Base-by-base conservation (phyloP, 2,888 invertebrate species). In the Sepioteuthis lessoniana region DNA sequence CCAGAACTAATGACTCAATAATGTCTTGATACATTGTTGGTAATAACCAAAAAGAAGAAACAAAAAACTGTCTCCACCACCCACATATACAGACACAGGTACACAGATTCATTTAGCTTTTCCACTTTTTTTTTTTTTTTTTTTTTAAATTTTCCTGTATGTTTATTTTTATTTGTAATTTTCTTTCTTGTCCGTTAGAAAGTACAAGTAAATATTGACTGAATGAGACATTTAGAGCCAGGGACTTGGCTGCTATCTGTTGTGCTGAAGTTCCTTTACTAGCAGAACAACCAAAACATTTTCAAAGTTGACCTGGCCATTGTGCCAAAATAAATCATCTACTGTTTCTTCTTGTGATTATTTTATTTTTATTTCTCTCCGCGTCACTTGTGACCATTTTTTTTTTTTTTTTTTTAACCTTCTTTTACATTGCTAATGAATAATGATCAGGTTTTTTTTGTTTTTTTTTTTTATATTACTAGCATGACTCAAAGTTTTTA, bases 271-370 rank as follows among this genome's bases (percentile, higher is more conserved):
- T 76, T 76, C n/a, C 76, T 76, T 76, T 16, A 76, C 76, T n/a
- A 76, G n/a, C 76, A 76, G 76, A 76, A 21, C 55, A 21, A 76
- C n/a, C n/a, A 76, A 76, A 76, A n/a, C n/a, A 76, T 76, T 16
- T n/a, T 76, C 16, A 13, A 35, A 76, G 76, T 76, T 76, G 16
- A n/a, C n/a, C 76, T 76, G 76, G 76, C 76, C 76, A 35, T 13
- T 76, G 76, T 76, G 76, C 76, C 76, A 76, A 76, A 76, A n/a
- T 76, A 76, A n/a, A 76, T 76, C n/a, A 76, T 76, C 76, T n/a
- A n/a, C n/a, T 76, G n/a, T 76, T 76, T 76, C n/a, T 5, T 76
- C n/a, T 76, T 76, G n/a, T 16, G 13, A 16, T 35, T 55, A 5
- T 55, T 76, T 35, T 31, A 2, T 8, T 76, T 76, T n/a, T 60